Conservation (phyloP, 2,888 invertebrate species). For the Falcaria lacertinaria region DNA sequence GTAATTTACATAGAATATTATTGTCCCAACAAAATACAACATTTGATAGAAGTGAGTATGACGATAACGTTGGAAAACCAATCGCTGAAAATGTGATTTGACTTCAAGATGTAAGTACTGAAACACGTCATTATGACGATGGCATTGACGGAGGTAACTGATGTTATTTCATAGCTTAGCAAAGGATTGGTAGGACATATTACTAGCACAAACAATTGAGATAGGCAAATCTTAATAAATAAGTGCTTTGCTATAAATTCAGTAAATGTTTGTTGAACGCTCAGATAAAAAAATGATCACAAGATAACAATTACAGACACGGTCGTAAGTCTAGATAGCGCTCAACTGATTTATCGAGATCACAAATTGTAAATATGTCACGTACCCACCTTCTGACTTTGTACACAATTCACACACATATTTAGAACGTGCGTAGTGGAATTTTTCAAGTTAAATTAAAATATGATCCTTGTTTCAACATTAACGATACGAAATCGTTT, state of each 20-base stretch:
- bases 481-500: not conserved
- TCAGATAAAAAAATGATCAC: constrained; percentile 29
- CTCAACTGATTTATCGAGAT: constrained; percentile 55
- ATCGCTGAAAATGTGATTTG: constrained; percentile 4
- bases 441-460: constrained; percentile 28
- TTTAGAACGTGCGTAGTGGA: constrained; percentile 27
- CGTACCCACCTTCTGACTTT: constrained; percentile 34
- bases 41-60: not conserved
- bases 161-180: not conserved
- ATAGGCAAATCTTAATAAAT: constrained; percentile 4
- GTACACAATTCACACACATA: constrained; percentile 15
- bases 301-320: constrained; percentile 31
- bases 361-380: constrained; percentile 61
- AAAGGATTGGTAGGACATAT: constrained; percentile 1
- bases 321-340: constrained; percentile 51
- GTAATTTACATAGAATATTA: no score
- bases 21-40: no score
- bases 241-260: constrained; percentile 19
- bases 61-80: constrained; percentile 10
- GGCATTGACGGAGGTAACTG: not conserved
- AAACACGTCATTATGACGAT: not conserved
- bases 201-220: constrained; percentile 4
- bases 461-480: not conserved
- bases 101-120: not conserved
- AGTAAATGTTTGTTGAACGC: constrained; percentile 25